Evolutionary conservation across 2,888 invertebrate species (phyloP).

Genomic region (Portevinia maculata): DNA sequence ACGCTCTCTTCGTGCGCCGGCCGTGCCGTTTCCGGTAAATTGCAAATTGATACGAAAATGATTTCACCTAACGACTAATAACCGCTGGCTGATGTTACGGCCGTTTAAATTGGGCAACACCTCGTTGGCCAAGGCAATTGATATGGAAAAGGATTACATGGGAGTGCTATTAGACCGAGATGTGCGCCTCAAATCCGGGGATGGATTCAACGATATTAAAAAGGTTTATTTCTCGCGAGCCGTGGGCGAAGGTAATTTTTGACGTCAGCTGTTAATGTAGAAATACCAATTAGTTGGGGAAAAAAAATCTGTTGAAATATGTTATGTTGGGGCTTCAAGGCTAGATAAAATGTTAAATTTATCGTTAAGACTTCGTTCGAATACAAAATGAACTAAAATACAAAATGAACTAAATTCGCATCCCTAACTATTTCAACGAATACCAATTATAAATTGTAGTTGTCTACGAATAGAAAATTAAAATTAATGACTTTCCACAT

Average conservation of each 20-base stretch:
- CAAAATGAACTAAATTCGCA: no score
- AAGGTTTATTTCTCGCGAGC: slow-evolving; percentile 7
- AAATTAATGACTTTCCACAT: slow-evolving; percentile 76
- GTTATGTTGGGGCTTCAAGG: no score
- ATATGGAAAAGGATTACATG: slow-evolving; percentile 67
- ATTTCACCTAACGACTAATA: slow-evolving; percentile 74
- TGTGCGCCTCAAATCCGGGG: slow-evolving; percentile 37
- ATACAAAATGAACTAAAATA: background rate
- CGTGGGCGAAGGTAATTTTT: slow-evolving; percentile 51
- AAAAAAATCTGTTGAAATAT: slow-evolving; percentile 21
- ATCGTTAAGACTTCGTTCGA: background rate
- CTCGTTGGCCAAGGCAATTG: slow-evolving; percentile 66
- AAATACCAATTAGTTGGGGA: slow-evolving; percentile 42
- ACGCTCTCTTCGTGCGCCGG: background rate
- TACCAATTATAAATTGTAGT: slow-evolving; percentile 62
- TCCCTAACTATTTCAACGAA: no score
- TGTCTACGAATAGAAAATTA: slow-evolving; percentile 76
- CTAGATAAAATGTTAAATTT: no score
- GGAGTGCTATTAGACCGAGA: slow-evolving; percentile 61
- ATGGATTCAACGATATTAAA: slow-evolving; percentile 48
- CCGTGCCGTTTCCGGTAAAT: slow-evolving; percentile 49
- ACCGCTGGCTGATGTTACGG: slow-evolving; percentile 70
- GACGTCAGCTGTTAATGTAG: slow-evolving; percentile 62
- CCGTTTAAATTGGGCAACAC: slow-evolving; percentile 70
- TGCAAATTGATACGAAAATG: slow-evolving; percentile 73